A percentile compares a stretch with the other conserved stretches of the same genome.
Evolutionary conservation across 1,140 invertebrate species (phyloP).

Genomic region (Parapsyche elsis): DNA sequence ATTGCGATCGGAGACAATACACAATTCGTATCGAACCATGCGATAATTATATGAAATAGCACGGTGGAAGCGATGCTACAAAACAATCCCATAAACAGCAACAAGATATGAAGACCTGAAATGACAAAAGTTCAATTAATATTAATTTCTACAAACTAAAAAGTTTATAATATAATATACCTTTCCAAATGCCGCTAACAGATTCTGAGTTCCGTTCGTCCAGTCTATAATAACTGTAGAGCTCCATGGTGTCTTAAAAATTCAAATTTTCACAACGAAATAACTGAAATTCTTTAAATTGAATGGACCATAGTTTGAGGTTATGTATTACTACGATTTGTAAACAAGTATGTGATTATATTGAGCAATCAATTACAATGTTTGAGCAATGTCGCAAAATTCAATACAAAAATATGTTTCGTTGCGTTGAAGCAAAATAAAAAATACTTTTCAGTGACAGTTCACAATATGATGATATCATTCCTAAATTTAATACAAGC

Average conservation of each 20-base stretch:
- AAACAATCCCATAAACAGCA: conserved; percentile 14
- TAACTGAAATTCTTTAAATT: no score
- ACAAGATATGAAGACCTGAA: conserved; percentile 50
- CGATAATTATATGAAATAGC: conserved; percentile 39
- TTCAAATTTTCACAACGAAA: not conserved
- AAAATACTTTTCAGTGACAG: no score
- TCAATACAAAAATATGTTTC: no score
- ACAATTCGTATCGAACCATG: conserved; percentile 46
- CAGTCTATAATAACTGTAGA: conserved; percentile 27
- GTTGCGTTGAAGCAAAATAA: no score
- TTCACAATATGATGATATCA: no score
- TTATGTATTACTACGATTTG: no score
- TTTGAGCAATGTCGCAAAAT: no score
- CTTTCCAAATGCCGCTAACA: conserved; percentile 50
- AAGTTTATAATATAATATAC: conserved; percentile 31
- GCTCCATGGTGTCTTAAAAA: not conserved
- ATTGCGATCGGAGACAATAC: conserved; percentile 44
- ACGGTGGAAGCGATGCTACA: conserved; percentile 34
- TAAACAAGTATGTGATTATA: no score
- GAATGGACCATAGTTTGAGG: no score
- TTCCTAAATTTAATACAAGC: no score
- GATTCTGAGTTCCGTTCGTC: conserved; percentile 28
- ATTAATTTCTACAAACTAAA: not conserved
- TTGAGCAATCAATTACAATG: no score
- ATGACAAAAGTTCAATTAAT: conserved; percentile 12